Evolutionary conservation across 2,797 vertebrate species (phyloP).

Genomic region (Lacerta viridis): DNA sequence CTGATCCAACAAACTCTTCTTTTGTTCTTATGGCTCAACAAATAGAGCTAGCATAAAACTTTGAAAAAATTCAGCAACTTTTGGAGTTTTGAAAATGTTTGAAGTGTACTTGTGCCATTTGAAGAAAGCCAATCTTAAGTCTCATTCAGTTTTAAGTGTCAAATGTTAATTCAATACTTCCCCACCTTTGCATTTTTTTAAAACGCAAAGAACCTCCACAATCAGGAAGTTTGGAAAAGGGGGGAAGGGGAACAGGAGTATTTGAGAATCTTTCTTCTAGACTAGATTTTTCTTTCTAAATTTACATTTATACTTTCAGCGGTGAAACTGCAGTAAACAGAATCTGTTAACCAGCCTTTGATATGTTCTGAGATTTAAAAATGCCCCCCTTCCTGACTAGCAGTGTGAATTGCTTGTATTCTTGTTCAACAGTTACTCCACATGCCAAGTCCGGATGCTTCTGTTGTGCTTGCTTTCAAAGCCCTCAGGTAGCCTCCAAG

Average conservation of each 20-base stretch:
- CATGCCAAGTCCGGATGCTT: neutral
- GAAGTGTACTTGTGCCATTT: neutral
- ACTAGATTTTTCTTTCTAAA: neutral
- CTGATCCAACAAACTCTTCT: too few species aligned
- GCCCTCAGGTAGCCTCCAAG: constrained; percentile 28
- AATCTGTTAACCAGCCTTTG: constrained; percentile 25
- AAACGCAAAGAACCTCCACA: neutral
- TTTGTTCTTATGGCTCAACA: too few species aligned
- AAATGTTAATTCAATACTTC: neutral
- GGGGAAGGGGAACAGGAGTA: neutral
- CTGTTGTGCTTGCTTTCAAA: constrained; percentile 25
- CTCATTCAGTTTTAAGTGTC: neutral
- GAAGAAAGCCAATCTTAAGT: neutral
- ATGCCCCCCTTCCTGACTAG: constrained; percentile 24
- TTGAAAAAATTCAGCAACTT: neutral
- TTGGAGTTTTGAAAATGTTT: neutral
- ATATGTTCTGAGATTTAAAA: constrained; percentile 24
- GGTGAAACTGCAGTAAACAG: constrained; percentile 19
- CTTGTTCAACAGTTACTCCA: constrained; percentile 18
- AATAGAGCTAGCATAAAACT: neutral
- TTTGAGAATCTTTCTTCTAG: neutral
- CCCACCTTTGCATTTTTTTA: neutral
- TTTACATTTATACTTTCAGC: neutral
- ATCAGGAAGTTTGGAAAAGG: neutral
- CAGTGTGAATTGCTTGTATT: constrained; percentile 10